A percentile compares a stretch with the other conserved stretches of the same genome.
phyloP scores from a whole-genome alignment of 1,140 invertebrate genomes.

The Drosophila melanica region DNA sequence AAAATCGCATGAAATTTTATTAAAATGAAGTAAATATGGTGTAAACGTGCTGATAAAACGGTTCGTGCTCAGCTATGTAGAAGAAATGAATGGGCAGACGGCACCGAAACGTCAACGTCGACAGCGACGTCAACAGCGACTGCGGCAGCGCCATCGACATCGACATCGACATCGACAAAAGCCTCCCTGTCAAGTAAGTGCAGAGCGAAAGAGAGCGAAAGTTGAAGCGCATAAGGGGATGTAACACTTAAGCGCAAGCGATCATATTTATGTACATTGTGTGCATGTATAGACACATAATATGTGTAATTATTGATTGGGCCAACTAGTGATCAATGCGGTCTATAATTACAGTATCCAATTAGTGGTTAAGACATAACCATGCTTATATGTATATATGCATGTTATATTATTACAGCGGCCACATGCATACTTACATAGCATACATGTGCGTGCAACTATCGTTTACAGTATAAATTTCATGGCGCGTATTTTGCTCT shows the following conservation, averaged over 20 bases:
- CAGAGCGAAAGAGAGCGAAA: constrained; percentile 20
- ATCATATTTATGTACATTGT: constrained; percentile 26
- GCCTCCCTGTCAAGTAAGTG: constrained; percentile 1
- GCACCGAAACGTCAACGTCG: background rate
- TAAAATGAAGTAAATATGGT: constrained; percentile 84
- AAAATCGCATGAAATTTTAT: constrained; percentile 83
- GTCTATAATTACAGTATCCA: constrained; percentile 35
- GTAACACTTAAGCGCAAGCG: constrained; percentile 25
- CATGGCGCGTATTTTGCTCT: constrained; percentile 12
- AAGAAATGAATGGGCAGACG: constrained; percentile 59
- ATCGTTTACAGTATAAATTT: constrained; percentile 16
- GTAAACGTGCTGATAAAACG: constrained; percentile 84
- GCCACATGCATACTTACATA: background rate
- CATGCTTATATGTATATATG: background rate
- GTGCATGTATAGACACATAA: background rate
- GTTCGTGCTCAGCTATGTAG: constrained; percentile 78
- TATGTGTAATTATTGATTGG: constrained; percentile 32
- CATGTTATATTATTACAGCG: background rate
- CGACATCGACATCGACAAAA: constrained; percentile 1
- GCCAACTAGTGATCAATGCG: constrained; percentile 32
- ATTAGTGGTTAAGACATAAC: constrained; percentile 28
- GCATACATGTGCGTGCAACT: constrained; percentile 8
- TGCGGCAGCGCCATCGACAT: background rate
- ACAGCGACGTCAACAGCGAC: background rate
- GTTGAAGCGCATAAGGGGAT: constrained; percentile 23